phyloP scores from a whole-genome alignment of 2,113 vertebrate species.

The Empidonax alnorum region DNA sequence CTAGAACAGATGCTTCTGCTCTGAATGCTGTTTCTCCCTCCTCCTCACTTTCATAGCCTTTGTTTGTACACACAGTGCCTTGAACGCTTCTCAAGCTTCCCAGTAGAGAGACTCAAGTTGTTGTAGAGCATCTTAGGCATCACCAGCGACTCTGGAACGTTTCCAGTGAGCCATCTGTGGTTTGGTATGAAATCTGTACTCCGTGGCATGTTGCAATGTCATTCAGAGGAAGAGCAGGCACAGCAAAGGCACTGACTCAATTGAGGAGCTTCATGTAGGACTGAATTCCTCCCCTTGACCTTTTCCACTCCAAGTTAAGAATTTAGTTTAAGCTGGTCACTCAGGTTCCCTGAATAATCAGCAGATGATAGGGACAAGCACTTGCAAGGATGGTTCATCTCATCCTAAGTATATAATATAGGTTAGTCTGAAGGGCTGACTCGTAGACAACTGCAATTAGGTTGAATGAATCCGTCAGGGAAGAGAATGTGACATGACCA shows the following conservation, averaged over 20 bases:
- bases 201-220: neutral
- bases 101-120: neutral
- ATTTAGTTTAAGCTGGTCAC: neutral
- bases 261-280: neutral
- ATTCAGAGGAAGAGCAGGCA: neutral
- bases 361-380: neutral
- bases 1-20: constrained; percentile 20
- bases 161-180: constrained; percentile 50
- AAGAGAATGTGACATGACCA: constrained; percentile 20
- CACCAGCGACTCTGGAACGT: neutral
- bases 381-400: neutral
- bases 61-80: constrained; percentile 13
- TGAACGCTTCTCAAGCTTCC: neutral
- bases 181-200: constrained; percentile 12
- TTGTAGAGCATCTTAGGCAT: neutral
- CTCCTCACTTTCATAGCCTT: neutral
- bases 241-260: neutral
- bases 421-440: neutral
- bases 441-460: constrained; percentile 38
- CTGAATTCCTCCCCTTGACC: constrained; percentile 29
- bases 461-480: neutral
- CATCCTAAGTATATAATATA: neutral
- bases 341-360: neutral
- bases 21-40: neutral
- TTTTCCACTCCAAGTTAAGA: neutral